A percentile compares a stretch with the other conserved stretches of the same genome.
Evolutionary conservation across 1,140 invertebrate genomes (phyloP).

Genomic region (Drosophila sucinea): DNA sequence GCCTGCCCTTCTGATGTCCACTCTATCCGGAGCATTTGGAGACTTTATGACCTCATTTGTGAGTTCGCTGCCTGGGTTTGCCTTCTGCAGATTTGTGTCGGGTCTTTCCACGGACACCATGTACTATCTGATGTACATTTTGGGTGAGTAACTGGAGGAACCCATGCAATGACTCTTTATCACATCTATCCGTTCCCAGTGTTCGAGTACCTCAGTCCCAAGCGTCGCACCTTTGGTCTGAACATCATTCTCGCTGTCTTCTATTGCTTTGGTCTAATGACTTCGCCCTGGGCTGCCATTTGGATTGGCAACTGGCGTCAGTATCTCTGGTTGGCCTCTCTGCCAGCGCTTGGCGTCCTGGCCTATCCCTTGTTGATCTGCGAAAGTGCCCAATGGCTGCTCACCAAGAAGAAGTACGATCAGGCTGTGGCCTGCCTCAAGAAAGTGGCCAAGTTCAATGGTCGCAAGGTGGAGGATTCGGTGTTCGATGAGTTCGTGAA

Average conservation of each 20-base stretch:
- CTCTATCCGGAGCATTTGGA: conserved; percentile 84
- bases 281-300: conserved; percentile 85
- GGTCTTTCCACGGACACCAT: conserved; percentile 85
- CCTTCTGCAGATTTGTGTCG: conserved; percentile 84
- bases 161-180: too few species aligned
- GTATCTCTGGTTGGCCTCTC: conserved; percentile 83
- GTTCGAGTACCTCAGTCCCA: conserved; percentile 85
- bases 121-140: conserved; percentile 87
- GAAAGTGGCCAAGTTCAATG: conserved; percentile 85
- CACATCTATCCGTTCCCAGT: conserved; percentile 63
- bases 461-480: conserved; percentile 81
- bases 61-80: conserved; percentile 83
- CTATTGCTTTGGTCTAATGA: conserved; percentile 84
- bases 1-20: conserved; percentile 84
- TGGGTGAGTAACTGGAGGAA: conserved; percentile 79
- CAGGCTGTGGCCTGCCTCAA: conserved; percentile 84
- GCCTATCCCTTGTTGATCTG: conserved; percentile 84
- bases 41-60: conserved; percentile 84
- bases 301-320: conserved; percentile 84
- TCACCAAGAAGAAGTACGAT: conserved; percentile 84
- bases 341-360: conserved; percentile 83
- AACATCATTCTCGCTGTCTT: conserved; percentile 86
- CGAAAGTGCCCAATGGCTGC: conserved; percentile 86
- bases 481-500: conserved; percentile 82
- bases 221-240: conserved; percentile 84